Evolutionary conservation across 2,113 vertebrate genomes (phyloP).

Genomic region (Limnothrissa miodon): DNA sequence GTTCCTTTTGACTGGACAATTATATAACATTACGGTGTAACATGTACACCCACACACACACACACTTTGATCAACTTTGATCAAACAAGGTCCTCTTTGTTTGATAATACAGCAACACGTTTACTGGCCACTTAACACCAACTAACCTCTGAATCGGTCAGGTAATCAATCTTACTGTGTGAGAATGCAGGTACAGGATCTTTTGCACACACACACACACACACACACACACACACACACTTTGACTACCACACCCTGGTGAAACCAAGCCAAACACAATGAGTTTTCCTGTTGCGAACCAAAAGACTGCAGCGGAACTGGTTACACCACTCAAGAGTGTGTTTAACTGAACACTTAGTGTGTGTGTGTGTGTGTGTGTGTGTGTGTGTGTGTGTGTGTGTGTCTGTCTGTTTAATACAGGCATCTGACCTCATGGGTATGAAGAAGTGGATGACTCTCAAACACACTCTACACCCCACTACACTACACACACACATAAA

Average conservation of each 20-base stretch:
- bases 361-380: background rate
- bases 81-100: background rate
- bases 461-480: background rate
- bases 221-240: conserved; percentile 13
- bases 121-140: conserved; percentile 11
- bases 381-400: no score
- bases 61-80: background rate
- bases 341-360: background rate
- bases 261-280: conserved; percentile 53
- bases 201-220: conserved; percentile 17
- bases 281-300: conserved; percentile 37
- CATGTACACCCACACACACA: background rate
- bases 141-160: background rate
- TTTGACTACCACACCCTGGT: conserved; percentile 51
- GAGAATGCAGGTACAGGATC: background rate
- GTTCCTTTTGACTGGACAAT: background rate
- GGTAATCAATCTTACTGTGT: conserved; percentile 6
- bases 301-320: conserved; percentile 60
- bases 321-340: conserved; percentile 41
- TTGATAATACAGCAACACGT: background rate
- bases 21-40: background rate
- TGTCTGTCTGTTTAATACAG: background rate
- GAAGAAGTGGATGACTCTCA: background rate
- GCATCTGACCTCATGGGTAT: background rate
- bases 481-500: background rate